Percentiles rank a stretch among this genome's conserved stretches.
Evolutionary conservation across 2,113 vertebrate species (phyloP).

Genomic region (Pseudorhombus dupliciocellatus): DNA sequence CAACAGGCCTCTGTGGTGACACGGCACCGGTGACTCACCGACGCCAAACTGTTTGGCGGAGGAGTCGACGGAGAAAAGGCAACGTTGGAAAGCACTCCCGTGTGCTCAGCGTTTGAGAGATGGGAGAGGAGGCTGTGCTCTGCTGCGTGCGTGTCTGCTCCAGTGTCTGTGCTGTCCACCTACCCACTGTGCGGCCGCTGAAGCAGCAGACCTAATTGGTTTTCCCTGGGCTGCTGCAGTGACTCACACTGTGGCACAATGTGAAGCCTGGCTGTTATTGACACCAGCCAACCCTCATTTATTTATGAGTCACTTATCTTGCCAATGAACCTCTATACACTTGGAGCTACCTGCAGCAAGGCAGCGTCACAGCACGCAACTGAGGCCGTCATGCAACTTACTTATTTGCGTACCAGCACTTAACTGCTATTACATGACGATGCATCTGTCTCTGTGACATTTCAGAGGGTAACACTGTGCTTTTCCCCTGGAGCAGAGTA

Average conservation of each 20-base stretch:
- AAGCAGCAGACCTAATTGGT: slow-evolving; percentile 55
- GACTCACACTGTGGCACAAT: slow-evolving; percentile 64
- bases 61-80: slow-evolving; percentile 60
- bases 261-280: slow-evolving; percentile 46
- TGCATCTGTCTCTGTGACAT: no score
- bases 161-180: slow-evolving; percentile 35
- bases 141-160: slow-evolving; percentile 30
- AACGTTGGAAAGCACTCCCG: slow-evolving; percentile 16
- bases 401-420: no score
- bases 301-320: slow-evolving; percentile 58
- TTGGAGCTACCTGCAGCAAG: slow-evolving; percentile 26
- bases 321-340: slow-evolving; percentile 22
- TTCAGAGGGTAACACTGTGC: no score
- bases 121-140: background rate
- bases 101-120: background rate
- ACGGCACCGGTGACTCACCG: slow-evolving; percentile 62
- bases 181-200: slow-evolving; percentile 52
- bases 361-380: slow-evolving; percentile 6
- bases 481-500: no score
- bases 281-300: slow-evolving; percentile 49
- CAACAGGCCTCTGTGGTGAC: slow-evolving; percentile 26
- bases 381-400: background rate
- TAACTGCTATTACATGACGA: no score
- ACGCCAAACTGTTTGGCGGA: slow-evolving; percentile 57
- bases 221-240: slow-evolving; percentile 36